Evolutionary conservation across 1,140 invertebrate species (phyloP).

Genomic region (Schmidtea mediterranea): DNA sequence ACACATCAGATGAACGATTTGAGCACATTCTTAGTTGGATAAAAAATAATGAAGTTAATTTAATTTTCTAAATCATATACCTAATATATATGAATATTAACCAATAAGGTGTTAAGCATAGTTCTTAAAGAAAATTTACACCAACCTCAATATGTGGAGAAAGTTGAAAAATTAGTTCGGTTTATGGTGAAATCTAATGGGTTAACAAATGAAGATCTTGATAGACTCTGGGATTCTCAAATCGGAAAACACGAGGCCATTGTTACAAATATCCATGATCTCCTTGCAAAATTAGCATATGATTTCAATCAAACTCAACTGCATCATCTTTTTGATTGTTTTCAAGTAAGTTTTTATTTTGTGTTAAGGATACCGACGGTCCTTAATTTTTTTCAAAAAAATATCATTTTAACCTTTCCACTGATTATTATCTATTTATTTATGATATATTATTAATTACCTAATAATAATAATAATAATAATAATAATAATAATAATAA

Average conservation of each 20-base stretch:
- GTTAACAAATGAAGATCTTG: slow-evolving; percentile 59
- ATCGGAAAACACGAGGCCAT: slow-evolving; percentile 76
- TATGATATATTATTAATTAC: too few relatives aligned
- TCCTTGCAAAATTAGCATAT: slow-evolving; percentile 82
- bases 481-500: too few relatives aligned
- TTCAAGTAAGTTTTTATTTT: slow-evolving; percentile 39
- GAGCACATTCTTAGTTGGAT: slow-evolving; percentile 6
- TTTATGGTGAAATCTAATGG: slow-evolving; percentile 84
- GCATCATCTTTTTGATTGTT: slow-evolving; percentile 85
- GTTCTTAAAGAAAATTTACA: slow-evolving; percentile 76
- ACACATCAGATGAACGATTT: slow-evolving; percentile 13
- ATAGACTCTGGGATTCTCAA: slow-evolving; percentile 80
- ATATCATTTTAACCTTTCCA: too few relatives aligned
- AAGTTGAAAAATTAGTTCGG: slow-evolving; percentile 77
- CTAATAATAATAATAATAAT: too few relatives aligned
- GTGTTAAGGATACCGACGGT: too few relatives aligned
- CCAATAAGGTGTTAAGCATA: slow-evolving; percentile 76
- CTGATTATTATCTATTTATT: too few relatives aligned
- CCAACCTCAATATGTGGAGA: slow-evolving; percentile 79
- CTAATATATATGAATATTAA: too few relatives aligned
- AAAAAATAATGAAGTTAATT: neutral
- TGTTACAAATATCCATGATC: slow-evolving; percentile 81
- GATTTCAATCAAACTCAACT: slow-evolving; percentile 86
- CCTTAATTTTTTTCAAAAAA: too few relatives aligned
- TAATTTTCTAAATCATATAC: slow-evolving; percentile 33